phyloP scores from a whole-genome alignment of 2,888 invertebrate species.

The Drosophila mimica region DNA sequence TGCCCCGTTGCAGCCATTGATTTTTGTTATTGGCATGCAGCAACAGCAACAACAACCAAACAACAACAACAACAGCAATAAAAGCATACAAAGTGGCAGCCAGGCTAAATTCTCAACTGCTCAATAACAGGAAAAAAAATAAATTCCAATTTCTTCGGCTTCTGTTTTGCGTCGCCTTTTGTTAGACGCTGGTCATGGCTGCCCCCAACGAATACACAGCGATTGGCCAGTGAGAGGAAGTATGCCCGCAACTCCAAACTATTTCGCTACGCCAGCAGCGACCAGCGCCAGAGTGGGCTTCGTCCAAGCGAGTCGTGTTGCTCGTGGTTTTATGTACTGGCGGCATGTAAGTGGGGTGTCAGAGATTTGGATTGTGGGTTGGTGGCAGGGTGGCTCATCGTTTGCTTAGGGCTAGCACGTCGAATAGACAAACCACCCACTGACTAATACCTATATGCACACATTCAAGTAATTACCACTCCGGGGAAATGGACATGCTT shows the following conservation, averaged over 20 bases:
- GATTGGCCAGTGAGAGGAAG: slow-evolving; percentile 38
- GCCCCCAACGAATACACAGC: slow-evolving; percentile 19
- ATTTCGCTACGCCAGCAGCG: slow-evolving; percentile 47
- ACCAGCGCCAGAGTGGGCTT: slow-evolving; percentile 52
- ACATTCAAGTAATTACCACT: slow-evolving; percentile 61
- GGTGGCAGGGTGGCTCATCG: slow-evolving; percentile 25
- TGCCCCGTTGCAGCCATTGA: slow-evolving; percentile 65
- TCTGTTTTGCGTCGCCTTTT: slow-evolving; percentile 21
- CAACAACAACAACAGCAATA: slow-evolving; percentile 10
- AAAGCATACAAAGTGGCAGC: slow-evolving; percentile 46
- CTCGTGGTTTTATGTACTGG: slow-evolving; percentile 76
- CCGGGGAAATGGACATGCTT: slow-evolving; percentile 59
- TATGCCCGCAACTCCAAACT: slow-evolving; percentile 55
- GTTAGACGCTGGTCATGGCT: slow-evolving; percentile 50
- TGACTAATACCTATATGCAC: slow-evolving; percentile 27
- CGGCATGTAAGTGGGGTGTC: slow-evolving; percentile 71
- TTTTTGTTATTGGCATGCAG: slow-evolving; percentile 70
- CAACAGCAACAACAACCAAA: slow-evolving; percentile 20
- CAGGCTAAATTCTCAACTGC: slow-evolving; percentile 57
- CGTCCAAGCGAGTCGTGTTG: slow-evolving; percentile 71
- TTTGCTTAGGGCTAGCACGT: slow-evolving; percentile 16
- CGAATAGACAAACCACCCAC: slow-evolving; percentile 39
- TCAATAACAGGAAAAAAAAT: slow-evolving; percentile 30
- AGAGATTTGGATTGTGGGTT: slow-evolving; percentile 44
- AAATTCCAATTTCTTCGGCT: slow-evolving; percentile 40